A percentile compares a stretch with the other conserved stretches of the same genome.
Evolutionary conservation across 1,140 invertebrate genomes (phyloP).

Genomic region (Drosophila kohkoa): DNA sequence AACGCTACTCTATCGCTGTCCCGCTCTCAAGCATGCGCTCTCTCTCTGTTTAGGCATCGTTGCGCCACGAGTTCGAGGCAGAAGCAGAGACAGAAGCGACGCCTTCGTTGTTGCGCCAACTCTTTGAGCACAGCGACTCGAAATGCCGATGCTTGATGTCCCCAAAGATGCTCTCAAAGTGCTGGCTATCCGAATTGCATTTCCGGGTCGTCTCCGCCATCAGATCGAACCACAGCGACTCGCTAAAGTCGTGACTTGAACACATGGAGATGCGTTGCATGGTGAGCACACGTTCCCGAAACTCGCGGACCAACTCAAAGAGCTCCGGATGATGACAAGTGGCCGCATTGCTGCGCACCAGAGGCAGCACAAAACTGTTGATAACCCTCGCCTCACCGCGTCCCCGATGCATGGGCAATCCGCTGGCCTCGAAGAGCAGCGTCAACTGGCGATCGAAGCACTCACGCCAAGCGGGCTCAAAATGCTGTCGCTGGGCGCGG

Average conservation of each 20-base stretch:
- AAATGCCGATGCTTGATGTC: conserved; percentile 62
- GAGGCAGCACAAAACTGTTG: conserved; percentile 66
- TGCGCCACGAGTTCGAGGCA: conserved; percentile 39
- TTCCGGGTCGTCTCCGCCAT: conserved; percentile 45
- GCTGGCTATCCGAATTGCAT: conserved; percentile 20
- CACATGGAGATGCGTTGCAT: conserved; percentile 47
- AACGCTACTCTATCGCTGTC: background rate
- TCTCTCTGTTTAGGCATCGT: conserved; percentile 19
- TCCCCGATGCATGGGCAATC: conserved; percentile 67
- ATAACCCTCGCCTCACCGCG: conserved; percentile 47
- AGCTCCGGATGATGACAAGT: conserved; percentile 44
- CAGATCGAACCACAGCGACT: conserved; percentile 65
- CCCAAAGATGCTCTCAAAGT: conserved; percentile 65
- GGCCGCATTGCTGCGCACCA: conserved; percentile 52
- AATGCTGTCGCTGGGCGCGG: conserved; percentile 65
- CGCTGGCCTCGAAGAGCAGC: conserved; percentile 54
- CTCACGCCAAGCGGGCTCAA: conserved; percentile 45
- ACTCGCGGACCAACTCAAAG: conserved; percentile 56
- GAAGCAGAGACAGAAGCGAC: too few species aligned
- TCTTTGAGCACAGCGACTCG: conserved; percentile 30
- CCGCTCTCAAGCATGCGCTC: background rate
- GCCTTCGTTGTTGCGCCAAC: conserved; percentile 48
- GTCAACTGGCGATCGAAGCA: conserved; percentile 53
- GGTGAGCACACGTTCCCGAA: conserved; percentile 60
- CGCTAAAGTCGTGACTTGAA: conserved; percentile 56